phyloP scores from a whole-genome alignment of 2,797 vertebrate genomes.

The Champsocephalus gunnari region DNA sequence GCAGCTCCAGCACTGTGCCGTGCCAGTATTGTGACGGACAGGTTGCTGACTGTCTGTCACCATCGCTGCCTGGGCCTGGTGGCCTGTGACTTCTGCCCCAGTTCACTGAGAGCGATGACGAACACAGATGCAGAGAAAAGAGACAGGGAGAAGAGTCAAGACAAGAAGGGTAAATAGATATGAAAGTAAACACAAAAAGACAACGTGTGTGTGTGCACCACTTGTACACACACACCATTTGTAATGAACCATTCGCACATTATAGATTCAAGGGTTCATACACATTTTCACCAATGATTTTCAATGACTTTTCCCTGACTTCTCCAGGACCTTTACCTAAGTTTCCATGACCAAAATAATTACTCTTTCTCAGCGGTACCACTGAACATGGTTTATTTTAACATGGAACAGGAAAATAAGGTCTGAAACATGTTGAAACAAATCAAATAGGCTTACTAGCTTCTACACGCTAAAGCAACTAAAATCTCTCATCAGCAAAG shows the following conservation, averaged over 20 bases:
- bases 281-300: no score
- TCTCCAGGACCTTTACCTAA: no score
- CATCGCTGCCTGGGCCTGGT: conserved; percentile 43
- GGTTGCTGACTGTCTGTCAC: conserved; percentile 61
- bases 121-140: conserved; percentile 6
- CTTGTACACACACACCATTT: not conserved
- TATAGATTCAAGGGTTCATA: not conserved
- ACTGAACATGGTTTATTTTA: no score
- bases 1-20: conserved; percentile 38
- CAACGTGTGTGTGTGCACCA: not conserved
- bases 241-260: conserved; percentile 2
- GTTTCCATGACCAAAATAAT: no score
- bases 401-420: no score
- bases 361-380: no score
- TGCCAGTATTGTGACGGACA: conserved; percentile 72
- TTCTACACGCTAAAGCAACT: no score
- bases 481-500: no score
- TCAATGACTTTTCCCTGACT: no score
- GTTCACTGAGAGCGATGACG: conserved; percentile 53
- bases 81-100: conserved; percentile 69
- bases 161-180: not conserved
- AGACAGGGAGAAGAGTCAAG: conserved; percentile 5
- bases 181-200: not conserved
- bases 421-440: no score
- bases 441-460: no score